Evolutionary conservation across 2,113 vertebrate genomes (phyloP).

Genomic region (Pongo abelii): DNA sequence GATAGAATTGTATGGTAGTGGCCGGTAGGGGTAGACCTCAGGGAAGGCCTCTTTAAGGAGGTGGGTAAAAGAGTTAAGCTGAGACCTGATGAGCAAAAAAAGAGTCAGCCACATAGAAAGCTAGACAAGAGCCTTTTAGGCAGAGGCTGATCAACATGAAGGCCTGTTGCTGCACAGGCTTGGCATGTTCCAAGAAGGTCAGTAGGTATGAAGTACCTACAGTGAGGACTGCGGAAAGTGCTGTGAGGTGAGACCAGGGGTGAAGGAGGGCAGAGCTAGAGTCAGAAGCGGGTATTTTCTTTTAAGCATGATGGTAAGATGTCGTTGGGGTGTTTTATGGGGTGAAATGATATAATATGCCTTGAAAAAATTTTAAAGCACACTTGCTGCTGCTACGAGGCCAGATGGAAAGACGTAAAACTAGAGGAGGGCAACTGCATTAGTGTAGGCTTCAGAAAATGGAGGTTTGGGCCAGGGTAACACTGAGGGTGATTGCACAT

Average conservation of each 20-base stretch:
- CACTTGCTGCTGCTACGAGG: not conserved
- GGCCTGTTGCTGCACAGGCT: not conserved
- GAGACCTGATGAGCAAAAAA: not conserved
- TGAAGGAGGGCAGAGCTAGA: not conserved
- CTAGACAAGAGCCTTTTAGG: not conserved
- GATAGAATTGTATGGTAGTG: not conserved
- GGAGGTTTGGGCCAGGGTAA: not conserved
- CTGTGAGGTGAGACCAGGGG: not conserved
- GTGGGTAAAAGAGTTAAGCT: not conserved
- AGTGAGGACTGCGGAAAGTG: not conserved
- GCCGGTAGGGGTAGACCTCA: not conserved
- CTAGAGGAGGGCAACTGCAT: accelerated
- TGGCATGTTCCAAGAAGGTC: not conserved
- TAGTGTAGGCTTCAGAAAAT: not conserved
- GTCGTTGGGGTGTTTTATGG: not conserved
- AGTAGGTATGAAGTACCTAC: too few species aligned
- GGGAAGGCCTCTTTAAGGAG: not conserved
- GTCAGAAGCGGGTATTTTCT: not conserved
- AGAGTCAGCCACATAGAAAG: not conserved
- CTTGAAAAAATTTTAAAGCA: not conserved
- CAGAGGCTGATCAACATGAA: not conserved
- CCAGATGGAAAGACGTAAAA: not conserved
- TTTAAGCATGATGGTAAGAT: not conserved
- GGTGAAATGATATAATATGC: not conserved
- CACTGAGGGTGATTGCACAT: not conserved